Evolutionary conservation across 2,797 vertebrate species (phyloP).

Genomic region (Muraenolepis orangiensis): DNA sequence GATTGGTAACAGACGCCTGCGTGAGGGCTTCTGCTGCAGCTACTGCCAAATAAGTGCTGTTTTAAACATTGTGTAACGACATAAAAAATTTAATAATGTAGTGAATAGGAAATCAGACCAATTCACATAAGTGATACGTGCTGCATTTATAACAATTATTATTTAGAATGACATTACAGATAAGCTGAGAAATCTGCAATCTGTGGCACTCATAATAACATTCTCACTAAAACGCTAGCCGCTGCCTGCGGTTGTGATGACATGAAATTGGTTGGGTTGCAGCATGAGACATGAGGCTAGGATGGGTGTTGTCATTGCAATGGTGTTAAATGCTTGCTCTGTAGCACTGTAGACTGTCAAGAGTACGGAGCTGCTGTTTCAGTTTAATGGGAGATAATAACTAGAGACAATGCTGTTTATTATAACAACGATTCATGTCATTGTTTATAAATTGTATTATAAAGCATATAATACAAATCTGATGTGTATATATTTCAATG

Average conservation of each 20-base stretch:
- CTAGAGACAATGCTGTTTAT: not conserved
- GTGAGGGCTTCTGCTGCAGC: not conserved
- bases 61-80: not conserved
- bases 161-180: not conserved
- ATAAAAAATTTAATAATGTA: not conserved
- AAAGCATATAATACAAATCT: not conserved
- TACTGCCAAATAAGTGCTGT: not conserved
- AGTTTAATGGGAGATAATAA: not conserved
- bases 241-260: not conserved
- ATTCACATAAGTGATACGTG: not conserved
- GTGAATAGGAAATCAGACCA: not conserved
- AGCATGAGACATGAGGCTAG: not conserved
- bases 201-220: not conserved
- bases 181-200: not conserved
- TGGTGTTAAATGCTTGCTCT: not conserved
- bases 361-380: not conserved
- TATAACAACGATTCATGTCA: no score
- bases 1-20: not conserved
- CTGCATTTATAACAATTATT: not conserved
- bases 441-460: no score
- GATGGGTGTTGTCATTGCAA: not conserved
- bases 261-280: not conserved
- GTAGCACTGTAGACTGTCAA: not conserved
- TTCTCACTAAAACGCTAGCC: no score
- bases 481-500: not conserved